Evolutionary conservation across 2,888 invertebrate species (phyloP).

Genomic region (Plagodis pulveraria): DNA sequence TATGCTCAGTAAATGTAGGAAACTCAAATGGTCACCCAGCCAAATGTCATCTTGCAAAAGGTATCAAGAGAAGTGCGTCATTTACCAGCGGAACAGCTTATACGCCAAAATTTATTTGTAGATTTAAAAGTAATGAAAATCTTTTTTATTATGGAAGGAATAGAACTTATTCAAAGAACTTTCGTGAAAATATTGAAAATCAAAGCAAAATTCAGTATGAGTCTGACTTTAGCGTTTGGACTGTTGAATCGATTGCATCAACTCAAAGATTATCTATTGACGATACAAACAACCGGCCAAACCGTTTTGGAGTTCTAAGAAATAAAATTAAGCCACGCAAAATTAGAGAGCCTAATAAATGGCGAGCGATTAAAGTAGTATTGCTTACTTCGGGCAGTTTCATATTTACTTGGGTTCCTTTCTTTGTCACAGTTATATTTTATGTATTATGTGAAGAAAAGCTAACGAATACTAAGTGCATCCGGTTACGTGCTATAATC

Average conservation of each 20-base stretch:
- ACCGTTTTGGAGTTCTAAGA: constrained; percentile 5
- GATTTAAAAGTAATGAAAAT: constrained; percentile 62
- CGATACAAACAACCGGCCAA: constrained; percentile 32
- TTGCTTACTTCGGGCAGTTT: constrained; percentile 86
- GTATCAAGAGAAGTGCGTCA: constrained; percentile 64
- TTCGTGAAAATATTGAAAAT: constrained; percentile 35
- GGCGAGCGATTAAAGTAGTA: constrained; percentile 87
- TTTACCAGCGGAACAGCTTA: constrained; percentile 43
- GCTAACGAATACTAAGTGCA: constrained; percentile 72
- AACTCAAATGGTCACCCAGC: constrained; percentile 39
- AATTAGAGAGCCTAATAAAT: constrained; percentile 75
- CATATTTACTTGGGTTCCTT: constrained; percentile 87
- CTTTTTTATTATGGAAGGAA: constrained; percentile 42
- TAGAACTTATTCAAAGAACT: constrained; percentile 13
- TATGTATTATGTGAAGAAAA: constrained; percentile 83
- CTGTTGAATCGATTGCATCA: constrained; percentile 53
- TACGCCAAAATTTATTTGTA: constrained; percentile 37
- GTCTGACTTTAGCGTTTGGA: constrained; percentile 62
- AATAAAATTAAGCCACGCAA: constrained; percentile 39
- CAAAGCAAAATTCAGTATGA: constrained; percentile 41
- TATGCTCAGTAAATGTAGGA: constrained; percentile 51
- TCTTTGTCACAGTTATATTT: constrained; percentile 83
- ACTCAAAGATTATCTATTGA: constrained; percentile 28
- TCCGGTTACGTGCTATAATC: constrained; percentile 75
- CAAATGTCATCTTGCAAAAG: constrained; percentile 21